Percentiles rank a stretch among this genome's conserved stretches.
Conservation (phyloP, 30 jellyfish, hydroid and myxozoan genomes). For the Mastigias papua region DNA sequence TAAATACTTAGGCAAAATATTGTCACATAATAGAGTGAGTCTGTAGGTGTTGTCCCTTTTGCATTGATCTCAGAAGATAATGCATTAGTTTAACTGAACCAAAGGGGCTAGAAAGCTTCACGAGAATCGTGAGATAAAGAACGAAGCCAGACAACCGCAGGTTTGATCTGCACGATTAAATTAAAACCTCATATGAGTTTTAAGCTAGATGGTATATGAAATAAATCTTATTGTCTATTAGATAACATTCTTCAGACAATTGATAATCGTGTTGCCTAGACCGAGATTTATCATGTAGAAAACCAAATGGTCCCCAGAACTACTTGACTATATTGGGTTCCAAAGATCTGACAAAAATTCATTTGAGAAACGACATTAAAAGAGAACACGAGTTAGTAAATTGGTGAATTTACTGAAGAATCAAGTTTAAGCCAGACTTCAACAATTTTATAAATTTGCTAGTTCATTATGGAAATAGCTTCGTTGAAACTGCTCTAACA, state of each 20-base stretch:
- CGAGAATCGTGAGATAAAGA: background rate
- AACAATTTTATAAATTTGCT: background rate
- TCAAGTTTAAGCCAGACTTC: background rate
- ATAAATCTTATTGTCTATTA: background rate
- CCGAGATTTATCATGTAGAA: background rate
- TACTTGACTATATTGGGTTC: background rate
- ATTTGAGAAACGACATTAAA: background rate
- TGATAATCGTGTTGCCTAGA: background rate
- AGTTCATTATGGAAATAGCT: background rate
- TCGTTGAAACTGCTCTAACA: too few relatives aligned
- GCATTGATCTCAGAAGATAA: background rate
- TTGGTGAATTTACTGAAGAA: background rate
- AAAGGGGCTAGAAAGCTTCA: background rate
- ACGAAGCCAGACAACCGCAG: background rate
- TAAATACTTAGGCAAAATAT: background rate
- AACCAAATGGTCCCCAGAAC: background rate
- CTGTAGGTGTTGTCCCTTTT: background rate
- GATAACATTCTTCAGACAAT: background rate
- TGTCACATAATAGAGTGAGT: background rate
- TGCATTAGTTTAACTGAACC: background rate
- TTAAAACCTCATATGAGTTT: background rate
- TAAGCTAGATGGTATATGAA: conserved; percentile 3
- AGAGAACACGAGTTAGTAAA: too few relatives aligned
- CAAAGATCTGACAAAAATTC: background rate
- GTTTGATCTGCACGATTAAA: background rate